A percentile compares a stretch with the other conserved stretches of the same genome.
phyloP scores from a whole-genome alignment of 2,888 invertebrate species.

The Embidobia sp. region DNA sequence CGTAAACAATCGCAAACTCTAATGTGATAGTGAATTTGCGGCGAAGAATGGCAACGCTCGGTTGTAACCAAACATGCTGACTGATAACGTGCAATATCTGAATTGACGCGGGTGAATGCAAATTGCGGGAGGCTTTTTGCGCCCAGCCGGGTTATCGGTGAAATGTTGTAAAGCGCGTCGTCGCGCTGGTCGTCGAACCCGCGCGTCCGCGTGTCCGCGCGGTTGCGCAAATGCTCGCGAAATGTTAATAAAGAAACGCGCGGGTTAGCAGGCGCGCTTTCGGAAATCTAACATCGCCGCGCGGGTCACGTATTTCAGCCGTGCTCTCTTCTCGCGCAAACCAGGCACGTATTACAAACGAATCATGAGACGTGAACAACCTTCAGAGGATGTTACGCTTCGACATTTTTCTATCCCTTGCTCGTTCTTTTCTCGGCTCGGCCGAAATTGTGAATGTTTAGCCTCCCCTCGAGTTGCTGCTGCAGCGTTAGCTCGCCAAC shows the following conservation, averaged over 20 bases:
- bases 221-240: constrained; percentile 14
- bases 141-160: background rate
- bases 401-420: constrained; percentile 20
- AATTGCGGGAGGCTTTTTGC: background rate
- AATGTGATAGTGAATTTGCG: too few relatives aligned
- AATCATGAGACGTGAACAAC: constrained; percentile 48
- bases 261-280: constrained; percentile 18
- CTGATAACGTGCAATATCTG: constrained; percentile 38
- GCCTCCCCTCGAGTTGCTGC: too few relatives aligned
- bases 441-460: constrained; percentile 43
- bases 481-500: background rate
- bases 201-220: constrained; percentile 2
- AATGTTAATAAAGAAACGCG: constrained; percentile 36
- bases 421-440: constrained; percentile 53
- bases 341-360: constrained; percentile 51
- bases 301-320: constrained; percentile 47
- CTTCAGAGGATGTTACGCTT: constrained; percentile 51
- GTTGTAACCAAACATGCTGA: constrained; percentile 7
- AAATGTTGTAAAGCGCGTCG: constrained; percentile 1
- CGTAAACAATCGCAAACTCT: constrained; percentile 29
- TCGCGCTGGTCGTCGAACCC: constrained; percentile 22
- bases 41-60: constrained; percentile 2
- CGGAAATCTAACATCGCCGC: constrained; percentile 44
- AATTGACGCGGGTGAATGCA: constrained; percentile 17
- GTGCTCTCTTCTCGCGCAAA: constrained; percentile 35